A percentile compares a stretch with the other conserved stretches of the same genome.
phyloP scores from a whole-genome alignment of 2,888 invertebrate genomes.

The Dugesia japonica region DNA sequence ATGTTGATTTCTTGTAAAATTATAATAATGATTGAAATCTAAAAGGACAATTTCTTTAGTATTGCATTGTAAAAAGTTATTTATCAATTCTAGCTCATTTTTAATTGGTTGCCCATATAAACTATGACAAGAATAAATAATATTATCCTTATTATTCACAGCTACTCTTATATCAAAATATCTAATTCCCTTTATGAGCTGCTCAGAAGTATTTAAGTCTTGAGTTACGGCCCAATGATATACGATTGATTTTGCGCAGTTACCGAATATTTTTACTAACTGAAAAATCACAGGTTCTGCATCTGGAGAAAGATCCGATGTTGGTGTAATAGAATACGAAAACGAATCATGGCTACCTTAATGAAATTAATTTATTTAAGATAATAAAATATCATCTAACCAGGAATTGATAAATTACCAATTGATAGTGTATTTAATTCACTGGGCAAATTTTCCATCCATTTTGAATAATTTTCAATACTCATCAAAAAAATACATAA shows the following conservation, averaged over 20 bases:
- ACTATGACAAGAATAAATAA: slow-evolving; percentile 64
- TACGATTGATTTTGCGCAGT: slow-evolving; percentile 10
- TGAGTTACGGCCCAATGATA: slow-evolving; percentile 63
- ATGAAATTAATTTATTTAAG: not conserved
- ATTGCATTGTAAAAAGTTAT: slow-evolving; percentile 58
- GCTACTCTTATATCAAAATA: slow-evolving; percentile 67
- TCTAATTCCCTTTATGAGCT: slow-evolving; percentile 63
- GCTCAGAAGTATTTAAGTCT: slow-evolving; percentile 54
- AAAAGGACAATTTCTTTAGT: slow-evolving; percentile 62
- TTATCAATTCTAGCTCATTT: slow-evolving; percentile 55
- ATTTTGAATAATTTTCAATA: not conserved
- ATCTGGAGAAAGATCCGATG: slow-evolving; percentile 26
- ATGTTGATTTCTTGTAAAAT: slow-evolving; percentile 57
- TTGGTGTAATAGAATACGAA: slow-evolving; percentile 20
- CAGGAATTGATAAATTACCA: slow-evolving; percentile 21
- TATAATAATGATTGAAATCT: slow-evolving; percentile 71
- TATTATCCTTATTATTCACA: slow-evolving; percentile 39
- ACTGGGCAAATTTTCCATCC: slow-evolving; percentile 28
- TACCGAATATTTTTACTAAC: slow-evolving; percentile 13
- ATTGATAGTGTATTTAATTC: not conserved
- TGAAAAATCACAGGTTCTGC: not conserved
- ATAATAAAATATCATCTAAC: not conserved
- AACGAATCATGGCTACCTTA: slow-evolving; percentile 28
- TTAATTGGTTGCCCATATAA: slow-evolving; percentile 60
- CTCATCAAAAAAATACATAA: too few relatives aligned